Evolutionary conservation across 2,888 invertebrate species (phyloP).

Genomic region (Rutpela maculata): DNA sequence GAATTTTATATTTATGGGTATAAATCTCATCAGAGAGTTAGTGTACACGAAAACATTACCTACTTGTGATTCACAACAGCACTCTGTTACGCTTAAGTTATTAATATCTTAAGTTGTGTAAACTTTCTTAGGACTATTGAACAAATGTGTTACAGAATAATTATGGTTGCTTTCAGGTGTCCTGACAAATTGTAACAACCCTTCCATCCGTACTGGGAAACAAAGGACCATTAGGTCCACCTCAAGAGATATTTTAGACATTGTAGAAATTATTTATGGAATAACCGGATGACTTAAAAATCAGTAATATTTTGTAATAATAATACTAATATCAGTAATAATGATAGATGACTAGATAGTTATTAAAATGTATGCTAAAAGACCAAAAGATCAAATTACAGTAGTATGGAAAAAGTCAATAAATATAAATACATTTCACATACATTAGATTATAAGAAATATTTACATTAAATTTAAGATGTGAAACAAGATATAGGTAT

Average conservation of each 20-base stretch:
- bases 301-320: too few relatives aligned
- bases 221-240: background rate
- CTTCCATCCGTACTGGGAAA: background rate
- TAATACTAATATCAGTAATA: too few relatives aligned
- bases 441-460: too few relatives aligned
- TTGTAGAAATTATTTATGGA: background rate
- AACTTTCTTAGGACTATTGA: background rate
- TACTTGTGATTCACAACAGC: background rate
- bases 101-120: background rate
- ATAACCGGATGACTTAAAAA: too few relatives aligned
- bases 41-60: too few relatives aligned
- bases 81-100: background rate
- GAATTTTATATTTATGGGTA: background rate
- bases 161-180: background rate
- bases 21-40: background rate
- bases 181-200: background rate
- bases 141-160: background rate
- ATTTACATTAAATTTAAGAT: too few relatives aligned
- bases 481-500: too few relatives aligned
- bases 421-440: too few relatives aligned
- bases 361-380: too few relatives aligned
- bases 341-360: too few relatives aligned
- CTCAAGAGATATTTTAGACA: background rate
- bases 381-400: too few relatives aligned
- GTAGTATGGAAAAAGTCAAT: too few relatives aligned